phyloP scores from a whole-genome alignment of 2,797 vertebrate species.

The Poecilia picta region DNA sequence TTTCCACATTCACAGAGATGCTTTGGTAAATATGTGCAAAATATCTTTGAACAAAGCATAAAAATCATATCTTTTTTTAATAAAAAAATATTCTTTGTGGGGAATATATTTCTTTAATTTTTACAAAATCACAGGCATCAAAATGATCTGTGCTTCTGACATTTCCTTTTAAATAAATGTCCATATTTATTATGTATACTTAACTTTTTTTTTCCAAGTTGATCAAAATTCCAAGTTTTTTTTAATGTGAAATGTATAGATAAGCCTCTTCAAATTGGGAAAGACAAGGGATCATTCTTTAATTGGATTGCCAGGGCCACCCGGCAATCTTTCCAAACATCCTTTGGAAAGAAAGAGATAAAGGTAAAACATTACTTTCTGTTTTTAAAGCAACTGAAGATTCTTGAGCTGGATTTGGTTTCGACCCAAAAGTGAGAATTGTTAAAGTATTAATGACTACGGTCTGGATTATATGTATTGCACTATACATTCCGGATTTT shows the following conservation, averaged over 20 bases:
- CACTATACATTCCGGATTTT: neutral
- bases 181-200: neutral
- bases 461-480: neutral
- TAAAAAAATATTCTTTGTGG: neutral
- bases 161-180: neutral
- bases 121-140: neutral
- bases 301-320: slow-evolving; percentile 72
- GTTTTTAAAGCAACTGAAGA: neutral
- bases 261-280: neutral
- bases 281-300: slow-evolving; percentile 62
- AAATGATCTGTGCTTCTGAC: neutral
- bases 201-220: neutral
- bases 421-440: no score
- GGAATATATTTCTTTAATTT: neutral
- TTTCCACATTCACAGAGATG: neutral
- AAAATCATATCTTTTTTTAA: neutral
- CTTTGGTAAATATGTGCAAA: neutral
- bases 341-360: no score
- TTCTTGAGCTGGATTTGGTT: neutral
- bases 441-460: neutral
- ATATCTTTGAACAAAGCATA: neutral
- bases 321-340: no score
- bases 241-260: neutral
- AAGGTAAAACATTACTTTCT: slow-evolving; percentile 71
- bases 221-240: neutral